Evolutionary conservation across 1,140 invertebrate genomes (phyloP).

Genomic region (Drosophila ercepeae): DNA sequence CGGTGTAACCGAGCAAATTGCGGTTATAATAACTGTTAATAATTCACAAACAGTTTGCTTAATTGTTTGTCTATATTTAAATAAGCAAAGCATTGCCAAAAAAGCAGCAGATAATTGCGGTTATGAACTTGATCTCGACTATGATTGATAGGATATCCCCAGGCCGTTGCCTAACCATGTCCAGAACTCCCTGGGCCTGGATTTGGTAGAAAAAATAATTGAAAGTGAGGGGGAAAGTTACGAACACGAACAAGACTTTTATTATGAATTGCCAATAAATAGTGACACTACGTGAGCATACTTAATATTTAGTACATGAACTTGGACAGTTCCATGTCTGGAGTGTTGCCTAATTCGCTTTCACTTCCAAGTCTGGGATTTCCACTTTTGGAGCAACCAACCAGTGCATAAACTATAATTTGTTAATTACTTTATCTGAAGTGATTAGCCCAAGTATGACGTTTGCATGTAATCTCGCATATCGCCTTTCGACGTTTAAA

Average conservation of each 20-base stretch:
- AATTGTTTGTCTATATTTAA: slow-evolving; percentile 50
- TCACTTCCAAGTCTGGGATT: slow-evolving; percentile 16
- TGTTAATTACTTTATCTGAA: slow-evolving; percentile 1
- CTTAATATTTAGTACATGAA: slow-evolving; percentile 5
- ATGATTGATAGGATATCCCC: neutral
- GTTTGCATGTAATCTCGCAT: neutral
- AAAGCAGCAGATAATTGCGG: slow-evolving; percentile 8
- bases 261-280: neutral
- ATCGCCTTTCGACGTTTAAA: neutral
- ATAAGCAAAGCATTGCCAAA: slow-evolving; percentile 25
- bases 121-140: slow-evolving; percentile 1
- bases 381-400: slow-evolving; percentile 2
- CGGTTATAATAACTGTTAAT: slow-evolving; percentile 71
- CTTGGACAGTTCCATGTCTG: neutral
- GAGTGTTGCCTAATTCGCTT: slow-evolving; percentile 29
- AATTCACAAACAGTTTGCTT: slow-evolving; percentile 54
- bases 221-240: slow-evolving; percentile 6
- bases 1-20: slow-evolving; percentile 58
- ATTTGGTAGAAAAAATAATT: neutral
- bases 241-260: neutral
- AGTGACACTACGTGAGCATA: slow-evolving; percentile 31
- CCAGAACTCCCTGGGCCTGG: neutral
- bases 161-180: neutral
- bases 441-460: neutral
- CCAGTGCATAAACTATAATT: no score